Percentiles rank a stretch among this genome's conserved stretches.
Evolutionary conservation across 2,113 vertebrate genomes (phyloP).

Genomic region (Ornithorhynchus anatinus): DNA sequence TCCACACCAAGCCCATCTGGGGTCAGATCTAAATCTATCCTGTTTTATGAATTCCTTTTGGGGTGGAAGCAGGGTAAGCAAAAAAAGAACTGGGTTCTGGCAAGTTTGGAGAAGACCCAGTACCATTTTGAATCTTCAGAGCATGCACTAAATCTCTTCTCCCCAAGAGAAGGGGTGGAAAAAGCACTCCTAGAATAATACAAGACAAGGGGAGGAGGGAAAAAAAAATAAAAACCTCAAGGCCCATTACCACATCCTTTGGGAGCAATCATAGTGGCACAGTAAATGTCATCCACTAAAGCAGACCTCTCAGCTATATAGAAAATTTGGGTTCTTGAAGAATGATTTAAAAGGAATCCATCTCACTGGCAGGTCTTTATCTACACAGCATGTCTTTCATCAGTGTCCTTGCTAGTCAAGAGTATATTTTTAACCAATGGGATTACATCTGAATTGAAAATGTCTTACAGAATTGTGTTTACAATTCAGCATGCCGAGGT

Average conservation of each 20-base stretch:
- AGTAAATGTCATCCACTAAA: not conserved
- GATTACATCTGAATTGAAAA: slow-evolving; percentile 33
- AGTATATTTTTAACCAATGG: slow-evolving; percentile 23
- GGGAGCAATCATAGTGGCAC: not conserved
- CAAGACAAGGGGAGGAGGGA: not conserved
- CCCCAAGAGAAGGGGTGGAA: no score
- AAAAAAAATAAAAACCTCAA: not conserved
- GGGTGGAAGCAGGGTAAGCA: no score
- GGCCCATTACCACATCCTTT: not conserved
- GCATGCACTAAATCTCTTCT: no score
- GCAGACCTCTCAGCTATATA: not conserved
- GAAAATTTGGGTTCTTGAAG: slow-evolving; percentile 7
- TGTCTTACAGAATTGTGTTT: not conserved
- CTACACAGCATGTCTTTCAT: not conserved
- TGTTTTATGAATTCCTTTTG: no score
- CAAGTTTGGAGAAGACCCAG: no score
- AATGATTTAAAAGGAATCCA: slow-evolving; percentile 8
- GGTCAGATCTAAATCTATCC: no score
- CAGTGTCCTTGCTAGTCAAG: slow-evolving; percentile 8
- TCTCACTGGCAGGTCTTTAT: slow-evolving; percentile 11
- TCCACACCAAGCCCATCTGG: no score
- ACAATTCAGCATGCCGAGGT: not conserved
- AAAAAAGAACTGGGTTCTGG: no score
- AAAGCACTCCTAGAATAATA: no score
- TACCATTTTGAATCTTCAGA: no score